These are phyloP conservation scores for Cossypha polioptera DNA, from an alignment of 2,797 vertebrate genomes.

Conservation along the genomic window DNA sequence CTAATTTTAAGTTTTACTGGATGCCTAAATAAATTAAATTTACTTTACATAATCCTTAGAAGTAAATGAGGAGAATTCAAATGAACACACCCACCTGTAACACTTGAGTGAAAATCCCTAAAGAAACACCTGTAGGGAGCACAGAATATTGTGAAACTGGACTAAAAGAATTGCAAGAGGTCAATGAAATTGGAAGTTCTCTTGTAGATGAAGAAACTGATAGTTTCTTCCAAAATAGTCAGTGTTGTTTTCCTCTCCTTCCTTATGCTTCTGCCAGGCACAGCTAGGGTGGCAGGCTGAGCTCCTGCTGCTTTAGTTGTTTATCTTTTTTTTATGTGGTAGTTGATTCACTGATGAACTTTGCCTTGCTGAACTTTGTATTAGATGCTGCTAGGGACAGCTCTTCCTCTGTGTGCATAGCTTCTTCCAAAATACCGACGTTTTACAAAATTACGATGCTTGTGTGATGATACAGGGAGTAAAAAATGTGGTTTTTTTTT, in stretches of 20 bases:
- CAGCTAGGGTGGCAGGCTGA: neutral
- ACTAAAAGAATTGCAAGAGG: neutral
- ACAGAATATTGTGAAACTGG: neutral
- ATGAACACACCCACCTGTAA: neutral
- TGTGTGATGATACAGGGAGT: neutral
- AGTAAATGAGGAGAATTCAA: neutral
- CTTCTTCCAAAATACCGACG: neutral
- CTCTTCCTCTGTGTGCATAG: neutral
- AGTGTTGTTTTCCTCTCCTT: neutral
- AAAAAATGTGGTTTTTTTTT: neutral
- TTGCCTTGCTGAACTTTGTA: slow-evolving; percentile 34
- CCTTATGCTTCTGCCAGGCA: neutral
- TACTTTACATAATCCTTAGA: neutral
- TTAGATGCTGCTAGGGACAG: neutral
- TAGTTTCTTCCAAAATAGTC: neutral
- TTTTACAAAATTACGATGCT: neutral
- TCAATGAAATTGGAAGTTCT: neutral
- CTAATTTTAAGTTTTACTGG: neutral
- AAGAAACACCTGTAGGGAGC: neutral
- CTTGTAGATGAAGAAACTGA: neutral
- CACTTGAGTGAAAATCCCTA: neutral
- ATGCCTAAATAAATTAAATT: neutral
- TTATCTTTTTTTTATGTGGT: neutral
- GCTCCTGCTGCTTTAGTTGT: neutral
- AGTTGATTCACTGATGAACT: slow-evolving; percentile 24